These are phyloP conservation scores for Pectinophora gossypiella DNA, from an alignment of 1,140 invertebrate genomes.

Conservation along the genomic window DNA sequence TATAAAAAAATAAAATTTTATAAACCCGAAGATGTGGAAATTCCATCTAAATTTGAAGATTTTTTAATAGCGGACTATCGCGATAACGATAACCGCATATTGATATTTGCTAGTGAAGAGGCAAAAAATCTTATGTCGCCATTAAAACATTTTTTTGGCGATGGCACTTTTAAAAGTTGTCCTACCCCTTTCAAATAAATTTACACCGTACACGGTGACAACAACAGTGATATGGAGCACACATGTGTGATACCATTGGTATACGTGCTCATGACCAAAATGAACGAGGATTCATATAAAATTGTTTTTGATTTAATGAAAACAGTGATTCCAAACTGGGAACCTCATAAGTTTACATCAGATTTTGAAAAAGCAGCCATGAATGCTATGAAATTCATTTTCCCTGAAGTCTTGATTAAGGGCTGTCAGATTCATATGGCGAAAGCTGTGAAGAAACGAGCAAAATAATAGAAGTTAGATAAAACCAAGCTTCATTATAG, in stretches of 20 bases:
- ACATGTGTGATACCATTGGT: not conserved
- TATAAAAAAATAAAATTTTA: slow-evolving; percentile 3
- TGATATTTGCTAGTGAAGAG: not conserved
- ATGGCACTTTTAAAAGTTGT: slow-evolving; percentile 7
- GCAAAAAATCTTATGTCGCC: not conserved
- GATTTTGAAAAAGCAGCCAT: slow-evolving; percentile 3
- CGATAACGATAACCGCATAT: not conserved
- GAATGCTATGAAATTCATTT: not conserved
- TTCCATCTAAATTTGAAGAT: not conserved
- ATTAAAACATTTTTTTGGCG: not conserved
- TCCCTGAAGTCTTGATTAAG: not conserved
- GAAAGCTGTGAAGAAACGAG: not conserved
- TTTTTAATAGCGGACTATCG: not conserved
- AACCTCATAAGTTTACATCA: not conserved
- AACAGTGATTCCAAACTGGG: not conserved
- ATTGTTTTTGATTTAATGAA: not conserved
- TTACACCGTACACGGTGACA: not conserved
- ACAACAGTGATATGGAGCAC: not conserved
- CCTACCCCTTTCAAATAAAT: not conserved
- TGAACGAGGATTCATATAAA: not conserved
- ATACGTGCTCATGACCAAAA: slow-evolving; percentile 1
- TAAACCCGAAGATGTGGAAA: not conserved
- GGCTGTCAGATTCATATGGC: not conserved
- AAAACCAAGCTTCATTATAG: not conserved
- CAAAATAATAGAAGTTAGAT: not conserved